Base-by-base conservation (phyloP, 2,797 vertebrate genomes). In the Decapterus maruadsi region DNA sequence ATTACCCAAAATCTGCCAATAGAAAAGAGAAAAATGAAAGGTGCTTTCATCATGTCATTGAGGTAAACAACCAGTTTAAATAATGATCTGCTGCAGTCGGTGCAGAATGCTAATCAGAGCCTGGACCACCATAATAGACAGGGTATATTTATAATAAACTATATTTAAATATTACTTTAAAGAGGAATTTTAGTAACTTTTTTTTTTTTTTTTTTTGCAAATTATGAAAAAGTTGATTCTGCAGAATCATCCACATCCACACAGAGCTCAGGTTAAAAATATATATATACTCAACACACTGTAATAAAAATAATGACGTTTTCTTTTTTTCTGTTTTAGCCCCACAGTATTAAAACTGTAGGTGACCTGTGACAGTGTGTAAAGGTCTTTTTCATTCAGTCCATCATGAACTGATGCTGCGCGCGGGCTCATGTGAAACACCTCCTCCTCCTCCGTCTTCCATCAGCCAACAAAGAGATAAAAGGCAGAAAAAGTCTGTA, bases 401-500 rank as follows among this genome's bases (percentile, higher is more conserved):
- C 34, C 75, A 42, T 83, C 31, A 19, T 69, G 69, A 72, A 72
- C 51, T 31, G 9, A n/a, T 48, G 46, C 8, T 36, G 54, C 38
- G 14, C 22, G 9, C 26, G 20, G 29, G 2, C 50, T 73, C 14
- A 16, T 57, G 62, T 67, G 80, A 77, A 84, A 59, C 68, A 51
- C 72, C 68, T 5, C 31, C 31, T 5, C 31, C 31, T 34, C 31
- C 31, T 34, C 6, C 31, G 78, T 7, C 65, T 62, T 1, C 11
- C 12, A 20, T 56, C 57, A 9, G 4, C 1, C 48, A 57, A 83
- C 84, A 86, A 80, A 90, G 78, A 75, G 54, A 40, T 81, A 34
- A 86, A 89, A 83, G 75, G 17, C 72, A 1, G 12, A 55, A 45
- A 20, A 29, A 54, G 75, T 61, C 87, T 78, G 85, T 88, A 77